Percentiles rank a stretch among this genome's conserved stretches.
Evolutionary conservation across 2,797 vertebrate species (phyloP).

Genomic region (Discoglossus pictus): DNA sequence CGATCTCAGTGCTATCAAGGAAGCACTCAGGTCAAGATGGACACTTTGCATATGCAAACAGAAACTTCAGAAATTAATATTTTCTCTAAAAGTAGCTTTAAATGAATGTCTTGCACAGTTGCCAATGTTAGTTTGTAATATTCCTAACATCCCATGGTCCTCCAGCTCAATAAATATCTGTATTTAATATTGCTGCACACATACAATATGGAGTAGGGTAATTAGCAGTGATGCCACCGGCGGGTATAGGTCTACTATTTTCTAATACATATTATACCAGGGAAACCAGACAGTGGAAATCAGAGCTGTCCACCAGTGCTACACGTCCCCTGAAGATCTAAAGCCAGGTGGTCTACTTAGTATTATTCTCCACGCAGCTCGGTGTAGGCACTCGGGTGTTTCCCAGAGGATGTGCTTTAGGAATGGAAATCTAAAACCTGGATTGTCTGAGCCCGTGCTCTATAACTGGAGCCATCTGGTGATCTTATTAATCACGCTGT

Average conservation of each 20-base stretch:
- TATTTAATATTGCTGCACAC: conserved; percentile 2
- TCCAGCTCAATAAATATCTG: conserved; percentile 10
- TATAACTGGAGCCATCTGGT: conserved; percentile 49
- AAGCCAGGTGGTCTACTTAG: conserved; percentile 38
- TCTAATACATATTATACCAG: neutral
- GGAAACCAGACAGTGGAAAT: neutral
- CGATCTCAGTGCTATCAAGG: no score
- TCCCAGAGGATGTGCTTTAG: conserved; percentile 38
- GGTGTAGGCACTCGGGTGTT: conserved; percentile 25
- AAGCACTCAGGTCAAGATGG: no score
- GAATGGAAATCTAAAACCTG: conserved; percentile 47
- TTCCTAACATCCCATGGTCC: no score
- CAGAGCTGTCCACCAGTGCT: conserved; percentile 1
- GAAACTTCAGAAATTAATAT: no score
- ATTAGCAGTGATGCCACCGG: conserved; percentile 8
- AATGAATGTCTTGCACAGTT: no score
- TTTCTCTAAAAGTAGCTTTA: no score
- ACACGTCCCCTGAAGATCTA: conserved; percentile 1
- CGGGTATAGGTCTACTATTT: conserved; percentile 9
- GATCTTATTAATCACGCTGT: conserved; percentile 36
- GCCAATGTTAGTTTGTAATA: no score
- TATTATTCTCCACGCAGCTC: conserved; percentile 14
- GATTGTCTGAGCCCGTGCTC: conserved; percentile 38
- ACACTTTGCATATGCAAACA: no score
- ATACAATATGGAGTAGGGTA: neutral